phyloP scores from a whole-genome alignment of 1,140 invertebrate species.

The Drosophila micromelanica region DNA sequence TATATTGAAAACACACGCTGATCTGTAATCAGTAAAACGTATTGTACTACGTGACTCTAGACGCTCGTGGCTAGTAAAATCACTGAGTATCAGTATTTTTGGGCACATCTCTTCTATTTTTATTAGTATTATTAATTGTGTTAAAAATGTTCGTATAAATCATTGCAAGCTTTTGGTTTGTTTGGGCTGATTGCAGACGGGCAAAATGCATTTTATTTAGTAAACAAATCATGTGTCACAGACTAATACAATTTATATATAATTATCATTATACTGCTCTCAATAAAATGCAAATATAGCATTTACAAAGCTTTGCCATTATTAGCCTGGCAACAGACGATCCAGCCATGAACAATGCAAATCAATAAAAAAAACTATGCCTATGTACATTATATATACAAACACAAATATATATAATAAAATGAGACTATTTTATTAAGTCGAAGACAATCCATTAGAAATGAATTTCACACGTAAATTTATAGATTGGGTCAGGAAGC shows the following conservation, averaged over 20 bases:
- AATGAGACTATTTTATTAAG: not conserved
- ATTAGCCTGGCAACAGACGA: slow-evolving; percentile 26
- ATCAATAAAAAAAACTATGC: slow-evolving; percentile 9
- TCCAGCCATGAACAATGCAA: slow-evolving; percentile 18
- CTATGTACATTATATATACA: not conserved
- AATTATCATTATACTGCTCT: slow-evolving; percentile 37
- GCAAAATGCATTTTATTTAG: slow-evolving; percentile 44
- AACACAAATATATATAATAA: not conserved
- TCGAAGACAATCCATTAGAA: not conserved
- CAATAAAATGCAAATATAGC: slow-evolving; percentile 29
- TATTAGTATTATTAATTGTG: slow-evolving; percentile 8
- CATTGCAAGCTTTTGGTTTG: slow-evolving; percentile 15
- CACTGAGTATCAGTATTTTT: slow-evolving; percentile 41
- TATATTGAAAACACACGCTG: slow-evolving; percentile 36
- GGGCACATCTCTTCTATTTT: slow-evolving; percentile 36
- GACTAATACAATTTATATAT: slow-evolving; percentile 32
- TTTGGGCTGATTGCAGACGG: not conserved
- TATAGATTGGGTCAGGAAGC: not conserved
- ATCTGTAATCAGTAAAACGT: slow-evolving; percentile 36
- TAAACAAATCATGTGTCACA: slow-evolving; percentile 57
- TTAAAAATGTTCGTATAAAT: not conserved
- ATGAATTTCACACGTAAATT: not conserved
- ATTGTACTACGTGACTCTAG: slow-evolving; percentile 54
- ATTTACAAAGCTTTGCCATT: slow-evolving; percentile 6
- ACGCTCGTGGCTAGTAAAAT: slow-evolving; percentile 52